Percentiles rank a stretch among this genome's conserved stretches.
These are phyloP conservation scores for Nematolebias whitei DNA, from an alignment of 2,113 vertebrate genomes.

Conservation along the genomic window DNA sequence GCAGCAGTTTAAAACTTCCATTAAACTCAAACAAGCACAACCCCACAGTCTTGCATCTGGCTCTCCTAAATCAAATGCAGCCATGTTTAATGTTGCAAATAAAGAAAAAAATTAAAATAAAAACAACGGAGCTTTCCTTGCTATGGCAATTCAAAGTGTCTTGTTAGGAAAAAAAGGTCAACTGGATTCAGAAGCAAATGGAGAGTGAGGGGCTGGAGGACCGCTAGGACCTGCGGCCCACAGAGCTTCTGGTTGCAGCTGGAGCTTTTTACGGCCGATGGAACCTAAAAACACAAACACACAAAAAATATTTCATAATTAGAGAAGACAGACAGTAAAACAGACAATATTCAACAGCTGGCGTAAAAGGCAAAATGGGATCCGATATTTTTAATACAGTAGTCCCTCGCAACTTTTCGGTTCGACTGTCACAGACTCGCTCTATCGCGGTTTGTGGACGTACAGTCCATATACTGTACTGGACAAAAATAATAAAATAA, in stretches of 20 bases:
- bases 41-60: not conserved
- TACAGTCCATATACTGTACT: too few species aligned
- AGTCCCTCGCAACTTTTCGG: too few species aligned
- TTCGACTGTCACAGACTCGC: too few species aligned
- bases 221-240: conserved; percentile 16
- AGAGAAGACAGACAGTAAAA: not conserved
- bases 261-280: conserved; percentile 62
- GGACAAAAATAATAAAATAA: too few species aligned
- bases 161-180: not conserved
- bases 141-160: conserved; percentile 4
- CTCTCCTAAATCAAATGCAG: not conserved
- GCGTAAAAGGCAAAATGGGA: too few species aligned
- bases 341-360: not conserved
- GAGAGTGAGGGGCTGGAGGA: conserved; percentile 9
- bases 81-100: not conserved
- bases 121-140: conserved; percentile 14
- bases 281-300: conserved; percentile 59
- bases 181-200: conserved; percentile 31
- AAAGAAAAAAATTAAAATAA: too few species aligned
- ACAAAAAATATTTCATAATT: not conserved
- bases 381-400: too few species aligned
- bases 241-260: conserved; percentile 3
- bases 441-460: too few species aligned
- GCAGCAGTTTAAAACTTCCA: not conserved
- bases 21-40: not conserved